These are phyloP conservation scores for Galeopterus variegatus DNA, from an alignment of 2,113 vertebrate species.

Conservation along the genomic window DNA sequence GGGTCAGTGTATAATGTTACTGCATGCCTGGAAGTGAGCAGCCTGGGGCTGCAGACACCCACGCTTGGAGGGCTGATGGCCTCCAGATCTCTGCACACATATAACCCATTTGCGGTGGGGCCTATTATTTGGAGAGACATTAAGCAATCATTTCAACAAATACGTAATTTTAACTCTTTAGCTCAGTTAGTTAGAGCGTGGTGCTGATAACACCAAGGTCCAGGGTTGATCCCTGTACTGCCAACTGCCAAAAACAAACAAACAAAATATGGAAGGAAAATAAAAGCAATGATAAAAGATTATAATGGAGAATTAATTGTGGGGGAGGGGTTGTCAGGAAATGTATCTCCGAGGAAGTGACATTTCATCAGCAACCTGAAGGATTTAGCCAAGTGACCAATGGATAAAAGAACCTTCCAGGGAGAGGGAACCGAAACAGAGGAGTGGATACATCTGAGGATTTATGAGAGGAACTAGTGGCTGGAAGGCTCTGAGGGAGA, in stretches of 20 bases:
- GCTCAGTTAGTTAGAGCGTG: too few species aligned
- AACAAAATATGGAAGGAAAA: neutral
- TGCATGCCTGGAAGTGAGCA: neutral
- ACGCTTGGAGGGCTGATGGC: neutral
- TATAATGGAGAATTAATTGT: neutral
- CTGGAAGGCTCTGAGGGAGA: neutral
- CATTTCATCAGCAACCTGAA: neutral
- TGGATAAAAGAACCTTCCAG: conserved; percentile 11
- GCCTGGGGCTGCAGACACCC: neutral
- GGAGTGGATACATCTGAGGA: neutral
- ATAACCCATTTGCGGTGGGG: neutral
- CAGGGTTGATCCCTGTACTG: too few species aligned
- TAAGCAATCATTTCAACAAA: conserved; percentile 48
- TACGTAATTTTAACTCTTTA: neutral
- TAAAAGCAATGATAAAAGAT: neutral
- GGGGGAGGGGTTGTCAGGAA: neutral
- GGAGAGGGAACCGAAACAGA: neutral
- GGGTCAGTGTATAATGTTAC: neutral
- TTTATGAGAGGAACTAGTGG: conserved; percentile 51
- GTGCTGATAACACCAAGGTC: too few species aligned
- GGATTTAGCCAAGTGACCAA: neutral
- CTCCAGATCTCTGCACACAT: neutral
- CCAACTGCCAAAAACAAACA: too few species aligned
- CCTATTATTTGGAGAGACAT: neutral
- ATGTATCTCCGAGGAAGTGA: neutral